A percentile compares a stretch with the other conserved stretches of the same genome.
phyloP scores from a whole-genome alignment of 1,140 invertebrate species.

The Cyrtorhinus lividipennis region DNA sequence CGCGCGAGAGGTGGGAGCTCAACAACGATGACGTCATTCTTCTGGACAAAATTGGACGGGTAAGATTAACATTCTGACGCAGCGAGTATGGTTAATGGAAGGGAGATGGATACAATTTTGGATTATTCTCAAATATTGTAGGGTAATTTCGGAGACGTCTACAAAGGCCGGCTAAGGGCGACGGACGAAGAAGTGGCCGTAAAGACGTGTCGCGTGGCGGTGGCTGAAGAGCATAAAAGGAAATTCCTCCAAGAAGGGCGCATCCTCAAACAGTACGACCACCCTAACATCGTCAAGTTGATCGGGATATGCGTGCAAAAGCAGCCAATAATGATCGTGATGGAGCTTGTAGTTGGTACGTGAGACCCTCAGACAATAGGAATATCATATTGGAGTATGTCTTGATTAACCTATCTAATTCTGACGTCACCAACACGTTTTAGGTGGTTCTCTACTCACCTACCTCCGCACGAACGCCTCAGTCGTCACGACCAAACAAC shows the following conservation, averaged over 20 bases:
- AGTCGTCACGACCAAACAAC: constrained; percentile 49
- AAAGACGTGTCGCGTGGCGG: constrained; percentile 84
- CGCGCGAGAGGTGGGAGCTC: constrained; percentile 87
- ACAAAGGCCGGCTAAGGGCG: constrained; percentile 71
- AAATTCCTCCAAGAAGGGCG: constrained; percentile 92
- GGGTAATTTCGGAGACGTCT: constrained; percentile 97
- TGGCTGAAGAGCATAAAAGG: constrained; percentile 90
- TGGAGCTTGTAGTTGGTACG: constrained; percentile 87
- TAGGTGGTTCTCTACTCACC: constrained; percentile 77
- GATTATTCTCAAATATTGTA: constrained; percentile 31
- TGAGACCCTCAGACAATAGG: not conserved
- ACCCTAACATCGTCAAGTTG: constrained; percentile 90
- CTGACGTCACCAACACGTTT: too few species aligned
- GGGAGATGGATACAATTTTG: too few species aligned
- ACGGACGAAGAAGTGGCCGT: constrained; percentile 80
- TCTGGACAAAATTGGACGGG: constrained; percentile 86
- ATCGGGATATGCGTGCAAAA: constrained; percentile 96
- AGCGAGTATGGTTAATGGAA: too few species aligned
- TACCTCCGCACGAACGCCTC: constrained; percentile 67
- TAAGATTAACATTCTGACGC: constrained; percentile 39
- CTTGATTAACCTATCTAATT: not conserved
- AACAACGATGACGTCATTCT: constrained; percentile 91
- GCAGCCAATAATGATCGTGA: constrained; percentile 97
- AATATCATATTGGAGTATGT: not conserved
- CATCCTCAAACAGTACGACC: constrained; percentile 92